These are phyloP conservation scores for Doryteuthis pealeii DNA, from an alignment of 1,140 invertebrate species.

Conservation along the genomic window DNA sequence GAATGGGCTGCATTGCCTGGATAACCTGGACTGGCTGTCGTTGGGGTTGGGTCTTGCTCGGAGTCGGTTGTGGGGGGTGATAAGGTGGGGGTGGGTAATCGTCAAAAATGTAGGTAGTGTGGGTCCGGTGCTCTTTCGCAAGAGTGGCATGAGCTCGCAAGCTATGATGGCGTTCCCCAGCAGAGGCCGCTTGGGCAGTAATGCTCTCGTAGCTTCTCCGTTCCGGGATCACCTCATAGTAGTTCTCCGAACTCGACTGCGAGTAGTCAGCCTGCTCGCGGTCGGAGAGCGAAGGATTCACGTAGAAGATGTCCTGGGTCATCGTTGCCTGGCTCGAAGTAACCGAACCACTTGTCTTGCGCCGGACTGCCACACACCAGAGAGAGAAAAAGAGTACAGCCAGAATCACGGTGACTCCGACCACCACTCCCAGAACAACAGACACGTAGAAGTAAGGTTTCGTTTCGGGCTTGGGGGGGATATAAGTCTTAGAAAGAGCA, in stretches of 20 bases:
- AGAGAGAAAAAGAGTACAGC: constrained; percentile 47
- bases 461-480: constrained; percentile 35
- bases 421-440: constrained; percentile 45
- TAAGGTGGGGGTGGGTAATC: constrained; percentile 53
- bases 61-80: constrained; percentile 34
- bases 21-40: constrained; percentile 9
- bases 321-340: constrained; percentile 56
- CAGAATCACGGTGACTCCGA: constrained; percentile 42
- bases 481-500: constrained; percentile 40
- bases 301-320: constrained; percentile 57
- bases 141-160: constrained; percentile 23
- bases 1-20: constrained; percentile 1
- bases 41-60: not conserved
- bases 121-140: constrained; percentile 29
- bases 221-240: constrained; percentile 56
- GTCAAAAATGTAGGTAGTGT: constrained; percentile 42
- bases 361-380: constrained; percentile 39
- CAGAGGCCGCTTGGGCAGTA: constrained; percentile 42
- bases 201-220: constrained; percentile 54
- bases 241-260: constrained; percentile 54
- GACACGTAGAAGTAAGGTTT: constrained; percentile 29
- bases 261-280: constrained; percentile 43
- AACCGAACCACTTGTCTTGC: constrained; percentile 43
- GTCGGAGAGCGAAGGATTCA: constrained; percentile 53
- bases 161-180: constrained; percentile 26